Percentiles rank a stretch among this genome's conserved stretches.
phyloP scores from a whole-genome alignment of 2,113 vertebrate species.

The Cyanistes caeruleus region DNA sequence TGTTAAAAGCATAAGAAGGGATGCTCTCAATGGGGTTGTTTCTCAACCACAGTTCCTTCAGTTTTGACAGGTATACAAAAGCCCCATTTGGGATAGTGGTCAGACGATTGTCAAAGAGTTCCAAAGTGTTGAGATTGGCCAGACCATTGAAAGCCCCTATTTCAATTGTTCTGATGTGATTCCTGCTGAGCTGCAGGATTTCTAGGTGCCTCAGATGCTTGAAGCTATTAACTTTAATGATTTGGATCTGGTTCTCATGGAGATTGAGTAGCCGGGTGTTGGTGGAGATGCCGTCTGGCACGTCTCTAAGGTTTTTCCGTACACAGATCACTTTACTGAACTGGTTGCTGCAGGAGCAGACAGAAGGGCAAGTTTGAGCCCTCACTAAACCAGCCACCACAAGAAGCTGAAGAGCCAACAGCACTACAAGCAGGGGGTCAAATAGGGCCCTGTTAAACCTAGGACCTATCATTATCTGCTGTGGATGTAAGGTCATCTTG shows the following conservation, averaged over 20 bases:
- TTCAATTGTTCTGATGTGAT: constrained; percentile 98
- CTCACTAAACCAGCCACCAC: constrained; percentile 96
- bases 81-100: constrained; percentile 98
- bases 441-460: constrained; percentile 99
- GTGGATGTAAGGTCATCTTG: constrained; percentile 99
- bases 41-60: constrained; percentile 97
- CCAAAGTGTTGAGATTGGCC: constrained; percentile 96
- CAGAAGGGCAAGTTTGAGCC: constrained; percentile 97
- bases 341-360: constrained; percentile 98
- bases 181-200: constrained; percentile 96
- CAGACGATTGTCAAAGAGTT: constrained; percentile 99
- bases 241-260: constrained; percentile 98
- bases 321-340: constrained; percentile 99
- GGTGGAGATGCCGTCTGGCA: constrained; percentile 98
- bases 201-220: constrained; percentile 97
- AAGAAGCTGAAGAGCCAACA: constrained; percentile 97
- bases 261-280: constrained; percentile 97
- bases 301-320: constrained; percentile 91
- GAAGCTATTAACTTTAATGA: constrained; percentile 99
- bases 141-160: constrained; percentile 99
- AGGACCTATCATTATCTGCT: constrained; percentile 99
- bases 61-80: constrained; percentile 98
- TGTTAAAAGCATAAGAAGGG: constrained; percentile 98
- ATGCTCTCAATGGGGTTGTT: constrained; percentile 99
- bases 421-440: constrained; percentile 98